Evolutionary conservation across 2,113 vertebrate species (phyloP).

Genomic region (Vulpes vulpes): DNA sequence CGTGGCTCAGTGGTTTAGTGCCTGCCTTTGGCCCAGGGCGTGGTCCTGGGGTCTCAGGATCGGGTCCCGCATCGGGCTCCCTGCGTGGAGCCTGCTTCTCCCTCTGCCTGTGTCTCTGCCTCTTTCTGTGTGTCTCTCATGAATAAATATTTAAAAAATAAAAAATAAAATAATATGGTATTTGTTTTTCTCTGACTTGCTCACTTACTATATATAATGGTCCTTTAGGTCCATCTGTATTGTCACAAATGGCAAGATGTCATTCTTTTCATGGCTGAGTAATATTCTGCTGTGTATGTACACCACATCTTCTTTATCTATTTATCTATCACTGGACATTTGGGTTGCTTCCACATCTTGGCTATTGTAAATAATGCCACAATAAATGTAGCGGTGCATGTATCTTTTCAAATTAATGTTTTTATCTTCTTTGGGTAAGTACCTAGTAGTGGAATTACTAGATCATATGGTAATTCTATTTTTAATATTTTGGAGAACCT

Average conservation of each 20-base stretch:
- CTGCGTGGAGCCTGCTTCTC: too few relatives aligned
- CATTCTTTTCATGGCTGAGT: neutral
- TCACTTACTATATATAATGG: neutral
- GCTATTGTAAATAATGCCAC: neutral
- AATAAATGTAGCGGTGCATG: neutral
- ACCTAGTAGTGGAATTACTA: neutral
- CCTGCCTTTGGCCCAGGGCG: too few relatives aligned
- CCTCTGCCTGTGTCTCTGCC: too few relatives aligned
- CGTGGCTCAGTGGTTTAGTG: too few relatives aligned
- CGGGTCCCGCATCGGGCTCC: too few relatives aligned
- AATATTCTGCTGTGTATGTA: neutral
- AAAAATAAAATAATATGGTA: neutral
- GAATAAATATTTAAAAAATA: too few relatives aligned
- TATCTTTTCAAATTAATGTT: neutral
- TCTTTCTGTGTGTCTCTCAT: too few relatives aligned
- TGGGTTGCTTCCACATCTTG: neutral
- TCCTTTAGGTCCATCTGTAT: neutral
- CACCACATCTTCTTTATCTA: neutral
- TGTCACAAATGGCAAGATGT: neutral
- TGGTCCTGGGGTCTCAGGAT: too few relatives aligned
- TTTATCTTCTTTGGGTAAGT: neutral
- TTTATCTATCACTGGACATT: neutral
- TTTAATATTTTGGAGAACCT: neutral
- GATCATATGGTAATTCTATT: neutral
- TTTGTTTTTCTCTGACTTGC: neutral